Evolutionary conservation across 2,888 invertebrate species (phyloP), one percentile per base, ranked within the genome.

Genomic region (Crioceris asparagi): DNA sequence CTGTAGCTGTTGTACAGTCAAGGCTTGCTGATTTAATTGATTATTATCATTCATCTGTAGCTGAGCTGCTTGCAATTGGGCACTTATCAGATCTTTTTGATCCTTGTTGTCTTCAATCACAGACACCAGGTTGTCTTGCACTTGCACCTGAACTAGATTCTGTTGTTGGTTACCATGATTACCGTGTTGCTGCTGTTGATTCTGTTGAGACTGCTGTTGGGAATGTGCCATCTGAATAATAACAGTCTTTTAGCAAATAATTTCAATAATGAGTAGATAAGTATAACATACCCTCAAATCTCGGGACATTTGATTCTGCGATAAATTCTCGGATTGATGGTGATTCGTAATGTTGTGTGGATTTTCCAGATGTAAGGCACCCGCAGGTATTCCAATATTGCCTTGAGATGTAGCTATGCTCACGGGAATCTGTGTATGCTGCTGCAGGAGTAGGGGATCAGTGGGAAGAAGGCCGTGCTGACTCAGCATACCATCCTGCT

Each of bases 11-110:
- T 62, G 61, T 15, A 60, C 61, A 7, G 60, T 60, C 35, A 60
- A 48, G 12, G 58, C 52, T 25, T 60, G 61, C 25, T 61, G 61
- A 23, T 54, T 56, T 32, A 60, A 41, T 39, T 74, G 74, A 45
- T 72, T 71, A 58, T 70, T 65, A 57, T 70, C 65, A 57, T 67
- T 63, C 42, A 73, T 59, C 43, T 70, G 72, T 46, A 72, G 66
- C 47, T 71, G 72, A 11, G 71, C 61, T 46, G 60, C 52, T 38
- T 62, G 62, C 19, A 60, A 52, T 21, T 62, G 61, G 8, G 59
- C 54, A 3, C 58, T 49, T 14, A 62, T 55, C 17, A 60, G 48
- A 38, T 61, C 61, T 42, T 63, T 63, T 18, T 63, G 61, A 35
- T 65, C 64, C 45, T 64, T 65, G 35, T 59, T 63, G 38, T 64